Percentiles rank a stretch among this genome's conserved stretches.
Evolutionary conservation across 1,140 invertebrate species (phyloP).

Genomic region (Formica exsecta): DNA sequence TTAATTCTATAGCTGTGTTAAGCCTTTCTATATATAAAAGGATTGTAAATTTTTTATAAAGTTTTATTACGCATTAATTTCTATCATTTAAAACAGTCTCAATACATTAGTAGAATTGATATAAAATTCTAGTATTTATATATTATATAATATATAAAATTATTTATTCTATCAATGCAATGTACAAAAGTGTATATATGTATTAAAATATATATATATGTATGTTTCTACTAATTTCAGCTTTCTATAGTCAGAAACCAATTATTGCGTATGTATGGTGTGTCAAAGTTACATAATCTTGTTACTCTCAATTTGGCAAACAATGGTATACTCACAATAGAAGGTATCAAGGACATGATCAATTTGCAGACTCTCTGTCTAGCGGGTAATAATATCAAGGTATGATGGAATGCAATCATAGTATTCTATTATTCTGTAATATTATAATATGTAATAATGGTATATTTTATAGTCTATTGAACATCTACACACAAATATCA

Average conservation of each 20-base stretch:
- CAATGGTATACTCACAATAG: constrained; percentile 95
- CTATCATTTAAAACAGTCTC: too few species aligned
- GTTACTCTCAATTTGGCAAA: constrained; percentile 94
- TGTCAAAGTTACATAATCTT: constrained; percentile 92
- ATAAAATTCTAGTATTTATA: background rate
- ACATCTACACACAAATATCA: constrained; percentile 93
- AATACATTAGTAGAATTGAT: background rate
- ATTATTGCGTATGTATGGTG: constrained; percentile 94
- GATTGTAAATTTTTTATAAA: constrained; percentile 8
- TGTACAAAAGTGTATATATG: background rate
- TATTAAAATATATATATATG: background rate
- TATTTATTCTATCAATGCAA: background rate
- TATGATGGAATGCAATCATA: constrained; percentile 74
- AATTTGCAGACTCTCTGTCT: constrained; percentile 92
- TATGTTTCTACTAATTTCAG: constrained; percentile 86
- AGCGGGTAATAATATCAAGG: constrained; percentile 91
- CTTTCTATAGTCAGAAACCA: constrained; percentile 94
- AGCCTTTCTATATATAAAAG: background rate
- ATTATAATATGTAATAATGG: constrained; percentile 85
- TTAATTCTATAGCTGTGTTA: background rate
- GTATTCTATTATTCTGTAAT: constrained; percentile 7
- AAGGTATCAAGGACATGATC: constrained; percentile 94
- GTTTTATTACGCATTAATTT: background rate
- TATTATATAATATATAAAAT: background rate
- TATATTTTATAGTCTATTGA: constrained; percentile 91